Evolutionary conservation across 2,888 invertebrate species (phyloP), one percentile per base, ranked within the genome.

Genomic region (Zelleria hepariella): DNA sequence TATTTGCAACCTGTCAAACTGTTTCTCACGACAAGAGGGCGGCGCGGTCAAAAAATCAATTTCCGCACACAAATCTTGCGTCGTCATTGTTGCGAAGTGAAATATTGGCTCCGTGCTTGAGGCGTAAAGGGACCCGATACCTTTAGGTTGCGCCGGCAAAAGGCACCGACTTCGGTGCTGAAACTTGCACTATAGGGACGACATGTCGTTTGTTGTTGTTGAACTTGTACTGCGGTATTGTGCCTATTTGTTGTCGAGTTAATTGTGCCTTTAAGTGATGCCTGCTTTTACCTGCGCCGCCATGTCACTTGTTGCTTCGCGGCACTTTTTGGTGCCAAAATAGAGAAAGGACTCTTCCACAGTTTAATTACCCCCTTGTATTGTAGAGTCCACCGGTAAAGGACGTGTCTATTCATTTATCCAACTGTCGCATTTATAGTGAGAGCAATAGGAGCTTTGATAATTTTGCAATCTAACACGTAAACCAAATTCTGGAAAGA

Each of bases 61-160:
- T 86, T 88, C 88, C 87, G 88, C 86, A 87, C 84, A 87, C 86
- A 86, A 87, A 86, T 86, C 80, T 82, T 77, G 73, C 80, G 65
- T 65, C 68, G 84, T 86, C 86, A 87, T 88, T 88, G 88, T 87
- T 79, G 81, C 71, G 68, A 71, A 77, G 80, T 84, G 81, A 86
- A 80, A 81, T 86, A 86, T 85, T 80, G 77, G 66, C 21, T 73
- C 75, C 73, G 74, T 72, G 72, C 71, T 70, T 65, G 68, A 72
- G 65, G 68, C 72, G 66, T 70, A 71, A 78, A 78, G 76, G 69
- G 74, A 75, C 78, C 32, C 78, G 78, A 62, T 59, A 63, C 71
- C 62, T 76, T 79, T 78, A 72, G 68, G 65, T 67, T 64, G 60
- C 61, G 62, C 64, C 66, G 64, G 65, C 61, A 68, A 69, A 67